A percentile compares a stretch with the other conserved stretches of the same genome.
Evolutionary conservation across 2,113 vertebrate species (phyloP).

Genomic region (Cepphus grylle): DNA sequence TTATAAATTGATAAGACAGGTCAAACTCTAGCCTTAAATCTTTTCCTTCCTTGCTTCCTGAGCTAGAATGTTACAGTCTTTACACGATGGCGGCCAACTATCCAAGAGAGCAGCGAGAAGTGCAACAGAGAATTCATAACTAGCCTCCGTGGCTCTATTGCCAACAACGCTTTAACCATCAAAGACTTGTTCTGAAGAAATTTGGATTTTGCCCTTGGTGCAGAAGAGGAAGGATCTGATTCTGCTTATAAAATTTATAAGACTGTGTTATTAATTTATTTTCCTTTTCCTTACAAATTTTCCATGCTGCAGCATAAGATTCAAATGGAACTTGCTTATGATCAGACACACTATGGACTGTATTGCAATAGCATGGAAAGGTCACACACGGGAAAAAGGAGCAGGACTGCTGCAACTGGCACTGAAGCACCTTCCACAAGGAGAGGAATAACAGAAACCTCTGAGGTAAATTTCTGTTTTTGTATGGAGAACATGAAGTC

Average conservation of each 20-base stretch:
- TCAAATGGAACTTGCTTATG: background rate
- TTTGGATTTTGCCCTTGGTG: background rate
- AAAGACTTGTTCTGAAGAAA: background rate
- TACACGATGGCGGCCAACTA: background rate
- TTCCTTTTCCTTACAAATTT: background rate
- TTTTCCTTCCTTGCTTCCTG: background rate
- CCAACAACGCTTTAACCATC: background rate
- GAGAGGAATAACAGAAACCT: background rate
- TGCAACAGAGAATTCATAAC: background rate
- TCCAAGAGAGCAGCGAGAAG: background rate
- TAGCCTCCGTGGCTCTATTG: background rate
- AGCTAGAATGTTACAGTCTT: background rate
- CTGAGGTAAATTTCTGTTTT: background rate
- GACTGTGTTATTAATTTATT: background rate
- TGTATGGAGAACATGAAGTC: background rate
- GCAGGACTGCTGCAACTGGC: background rate
- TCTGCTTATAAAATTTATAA: background rate
- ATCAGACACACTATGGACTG: background rate
- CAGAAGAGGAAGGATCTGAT: background rate
- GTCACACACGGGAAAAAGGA: background rate
- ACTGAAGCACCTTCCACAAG: background rate
- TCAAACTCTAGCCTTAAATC: background rate
- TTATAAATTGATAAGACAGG: background rate
- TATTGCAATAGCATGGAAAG: background rate
- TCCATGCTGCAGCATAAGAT: background rate